These are phyloP conservation scores for Rotaria macrura DNA, from an alignment of 2,888 invertebrate genomes.

Conservation along the genomic window DNA sequence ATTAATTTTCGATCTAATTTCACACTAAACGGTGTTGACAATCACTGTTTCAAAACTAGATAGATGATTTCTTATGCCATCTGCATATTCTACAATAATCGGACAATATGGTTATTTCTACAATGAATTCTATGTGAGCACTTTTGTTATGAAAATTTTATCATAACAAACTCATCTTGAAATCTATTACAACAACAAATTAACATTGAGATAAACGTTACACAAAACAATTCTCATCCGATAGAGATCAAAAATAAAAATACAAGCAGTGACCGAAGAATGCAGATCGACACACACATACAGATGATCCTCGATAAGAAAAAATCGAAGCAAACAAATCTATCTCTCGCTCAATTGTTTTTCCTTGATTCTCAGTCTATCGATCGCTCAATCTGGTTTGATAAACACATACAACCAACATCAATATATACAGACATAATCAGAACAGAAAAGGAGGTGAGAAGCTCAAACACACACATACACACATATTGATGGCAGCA, in stretches of 20 bases:
- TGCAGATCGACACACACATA: neutral
- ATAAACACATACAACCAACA: neutral
- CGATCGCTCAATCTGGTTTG: neutral
- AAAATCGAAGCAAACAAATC: neutral
- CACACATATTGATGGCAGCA: neutral
- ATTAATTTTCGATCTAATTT: no score
- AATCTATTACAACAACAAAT: neutral
- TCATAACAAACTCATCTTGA: neutral
- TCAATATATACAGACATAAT: neutral
- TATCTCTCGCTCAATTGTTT: neutral
- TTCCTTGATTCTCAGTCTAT: neutral
- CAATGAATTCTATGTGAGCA: no score
- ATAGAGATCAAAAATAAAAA: neutral
- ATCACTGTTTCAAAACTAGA: no score
- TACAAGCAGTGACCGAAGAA: neutral
- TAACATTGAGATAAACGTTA: neutral
- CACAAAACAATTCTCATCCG: neutral
- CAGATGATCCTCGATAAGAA: neutral
- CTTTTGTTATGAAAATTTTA: neutral
- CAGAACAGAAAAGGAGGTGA: neutral
- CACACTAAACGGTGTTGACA: no score
- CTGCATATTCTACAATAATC: no score
- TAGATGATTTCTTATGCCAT: no score
- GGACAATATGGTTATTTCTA: no score
- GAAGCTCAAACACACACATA: neutral